A percentile compares a stretch with the other conserved stretches of the same genome.
phyloP scores from a whole-genome alignment of 2,888 invertebrate genomes.

The Heliconius cydno region DNA sequence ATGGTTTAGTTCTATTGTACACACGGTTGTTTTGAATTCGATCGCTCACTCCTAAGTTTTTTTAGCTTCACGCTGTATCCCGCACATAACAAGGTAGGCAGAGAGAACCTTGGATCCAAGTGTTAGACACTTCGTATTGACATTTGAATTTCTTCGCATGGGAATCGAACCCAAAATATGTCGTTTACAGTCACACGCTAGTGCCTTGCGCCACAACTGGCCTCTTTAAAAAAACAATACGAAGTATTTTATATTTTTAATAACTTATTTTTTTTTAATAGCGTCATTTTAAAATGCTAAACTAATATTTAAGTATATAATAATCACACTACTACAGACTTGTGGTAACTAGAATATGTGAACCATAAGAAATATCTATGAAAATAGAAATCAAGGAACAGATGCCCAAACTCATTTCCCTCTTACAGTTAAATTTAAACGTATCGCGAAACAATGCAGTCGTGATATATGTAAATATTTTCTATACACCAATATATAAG shows the following conservation, averaged over 20 bases:
- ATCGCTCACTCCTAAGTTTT: too few relatives aligned
- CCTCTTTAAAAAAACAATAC: too few relatives aligned
- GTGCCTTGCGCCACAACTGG: too few relatives aligned
- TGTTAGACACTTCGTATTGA: too few relatives aligned
- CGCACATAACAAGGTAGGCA: too few relatives aligned
- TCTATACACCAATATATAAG: slow-evolving; percentile 55
- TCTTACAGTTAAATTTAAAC: slow-evolving; percentile 26
- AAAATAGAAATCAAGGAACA: slow-evolving; percentile 22
- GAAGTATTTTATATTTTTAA: too few relatives aligned
- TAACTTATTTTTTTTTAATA: neutral
- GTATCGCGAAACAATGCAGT: slow-evolving; percentile 35
- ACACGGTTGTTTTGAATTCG: neutral
- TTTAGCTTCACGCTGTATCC: too few relatives aligned
- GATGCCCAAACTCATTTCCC: slow-evolving; percentile 39
- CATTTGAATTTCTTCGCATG: too few relatives aligned
- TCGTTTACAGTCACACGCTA: too few relatives aligned
- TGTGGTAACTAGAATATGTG: neutral
- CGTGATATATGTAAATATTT: slow-evolving; percentile 53
- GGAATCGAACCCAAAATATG: too few relatives aligned
- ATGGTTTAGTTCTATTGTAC: neutral
- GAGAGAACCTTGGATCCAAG: too few relatives aligned
- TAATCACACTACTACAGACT: neutral
- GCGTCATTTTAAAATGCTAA: neutral
- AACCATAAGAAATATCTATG: neutral
- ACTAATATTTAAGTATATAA: too few relatives aligned